Conservation (phyloP, 2,113 vertebrate genomes). For the Montifringilla adamsi region DNA sequence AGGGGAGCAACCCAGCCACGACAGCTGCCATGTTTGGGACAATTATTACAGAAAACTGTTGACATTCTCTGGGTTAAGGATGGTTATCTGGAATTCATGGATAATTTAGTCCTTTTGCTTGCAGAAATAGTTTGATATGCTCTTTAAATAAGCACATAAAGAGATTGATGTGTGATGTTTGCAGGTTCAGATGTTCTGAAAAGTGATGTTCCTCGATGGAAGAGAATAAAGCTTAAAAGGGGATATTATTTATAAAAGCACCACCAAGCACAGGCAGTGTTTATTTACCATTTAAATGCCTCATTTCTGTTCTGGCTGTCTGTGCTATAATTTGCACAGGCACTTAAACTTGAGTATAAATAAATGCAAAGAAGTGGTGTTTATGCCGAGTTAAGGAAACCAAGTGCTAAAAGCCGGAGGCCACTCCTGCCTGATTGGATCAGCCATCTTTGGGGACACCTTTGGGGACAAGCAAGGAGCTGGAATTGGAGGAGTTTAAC, state of each 20-base stretch:
- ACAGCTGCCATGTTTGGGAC: not conserved
- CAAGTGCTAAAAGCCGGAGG: not conserved
- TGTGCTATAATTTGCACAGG: slow-evolving; percentile 70
- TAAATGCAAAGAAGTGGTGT: slow-evolving; percentile 43
- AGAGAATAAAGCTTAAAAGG: slow-evolving; percentile 54
- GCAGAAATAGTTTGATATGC: slow-evolving; percentile 49
- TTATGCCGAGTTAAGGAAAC: slow-evolving; percentile 48
- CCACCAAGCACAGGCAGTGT: slow-evolving; percentile 22
- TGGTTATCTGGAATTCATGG: slow-evolving; percentile 46
- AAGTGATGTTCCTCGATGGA: slow-evolving; percentile 18
- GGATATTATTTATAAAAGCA: slow-evolving; percentile 62
- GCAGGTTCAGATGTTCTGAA: slow-evolving; percentile 46
- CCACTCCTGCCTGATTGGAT: not conserved
- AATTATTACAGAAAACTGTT: slow-evolving; percentile 14
- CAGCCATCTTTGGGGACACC: not conserved
- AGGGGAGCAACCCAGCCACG: not conserved
- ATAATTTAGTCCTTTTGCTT: slow-evolving; percentile 55
- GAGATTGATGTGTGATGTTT: slow-evolving; percentile 26
- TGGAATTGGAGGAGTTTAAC: not conserved
- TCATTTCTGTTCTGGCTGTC: slow-evolving; percentile 68
- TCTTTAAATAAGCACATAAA: slow-evolving; percentile 45
- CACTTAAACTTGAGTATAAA: slow-evolving; percentile 65
- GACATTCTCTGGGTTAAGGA: slow-evolving; percentile 19
- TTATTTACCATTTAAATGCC: slow-evolving; percentile 73
- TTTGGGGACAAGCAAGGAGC: not conserved